Percentiles rank a stretch among this genome's conserved stretches.
These are phyloP conservation scores for Xiphophorus couchianus DNA, from an alignment of 2,113 vertebrate genomes.

Conservation along the genomic window DNA sequence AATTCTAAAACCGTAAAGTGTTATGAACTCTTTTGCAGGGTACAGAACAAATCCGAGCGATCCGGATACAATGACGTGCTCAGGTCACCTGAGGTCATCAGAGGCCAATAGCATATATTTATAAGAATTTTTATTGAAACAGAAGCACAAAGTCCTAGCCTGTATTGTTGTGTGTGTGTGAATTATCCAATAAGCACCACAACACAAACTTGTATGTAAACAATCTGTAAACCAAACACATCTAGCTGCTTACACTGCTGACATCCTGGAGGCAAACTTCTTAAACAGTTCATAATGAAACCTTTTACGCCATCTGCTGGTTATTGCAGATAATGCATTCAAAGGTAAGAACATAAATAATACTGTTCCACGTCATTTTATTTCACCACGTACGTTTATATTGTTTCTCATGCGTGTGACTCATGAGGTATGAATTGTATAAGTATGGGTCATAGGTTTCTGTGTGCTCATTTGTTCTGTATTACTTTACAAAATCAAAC, in stretches of 20 bases:
- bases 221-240: background rate
- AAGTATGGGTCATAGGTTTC: no score
- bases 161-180: background rate
- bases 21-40: background rate
- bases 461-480: background rate
- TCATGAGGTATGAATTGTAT: no score
- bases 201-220: no score
- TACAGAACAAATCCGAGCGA: no score
- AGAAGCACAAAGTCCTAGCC: background rate
- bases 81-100: background rate
- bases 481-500: background rate
- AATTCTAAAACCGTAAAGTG: background rate
- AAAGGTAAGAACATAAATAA: background rate
- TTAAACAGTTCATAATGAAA: background rate
- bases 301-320: slow-evolving; percentile 25
- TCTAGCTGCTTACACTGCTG: background rate
- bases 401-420: no score
- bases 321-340: background rate
- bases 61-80: background rate
- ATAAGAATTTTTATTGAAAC: no score
- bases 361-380: no score
- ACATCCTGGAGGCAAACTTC: background rate
- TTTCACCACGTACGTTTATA: no score
- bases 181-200: background rate
- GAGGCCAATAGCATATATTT: no score